phyloP scores from a whole-genome alignment of 2,888 invertebrate genomes.

The Caenorhabditis zanzibari region DNA sequence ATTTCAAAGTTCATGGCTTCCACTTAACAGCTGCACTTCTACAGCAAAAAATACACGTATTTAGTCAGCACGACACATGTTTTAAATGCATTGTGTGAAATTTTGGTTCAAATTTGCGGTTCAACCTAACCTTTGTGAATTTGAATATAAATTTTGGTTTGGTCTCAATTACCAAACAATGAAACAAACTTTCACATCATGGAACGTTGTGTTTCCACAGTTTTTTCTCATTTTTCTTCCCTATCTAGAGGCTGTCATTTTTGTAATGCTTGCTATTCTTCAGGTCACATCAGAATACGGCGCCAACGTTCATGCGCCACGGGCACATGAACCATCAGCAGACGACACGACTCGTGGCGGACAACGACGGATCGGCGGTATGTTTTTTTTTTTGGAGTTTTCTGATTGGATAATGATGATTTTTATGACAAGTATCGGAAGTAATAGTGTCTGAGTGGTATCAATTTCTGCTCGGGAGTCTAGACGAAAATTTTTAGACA shows the following conservation, averaged over 20 bases:
- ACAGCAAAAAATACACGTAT: constrained; percentile 8
- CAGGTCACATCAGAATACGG: constrained; percentile 70
- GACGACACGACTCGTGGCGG: constrained; percentile 79
- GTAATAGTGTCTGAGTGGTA: no score
- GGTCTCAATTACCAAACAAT: not conserved
- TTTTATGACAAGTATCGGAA: no score
- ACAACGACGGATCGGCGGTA: constrained; percentile 78
- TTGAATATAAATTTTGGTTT: constrained; percentile 41
- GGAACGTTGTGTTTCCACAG: constrained; percentile 45
- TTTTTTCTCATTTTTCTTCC: not conserved
- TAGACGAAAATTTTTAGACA: no score
- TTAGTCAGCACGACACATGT: constrained; percentile 52
- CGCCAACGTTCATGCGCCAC: constrained; percentile 81
- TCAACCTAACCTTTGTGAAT: constrained; percentile 42
- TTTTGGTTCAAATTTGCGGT: constrained; percentile 49
- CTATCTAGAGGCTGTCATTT: not conserved
- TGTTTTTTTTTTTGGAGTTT: constrained; percentile 26
- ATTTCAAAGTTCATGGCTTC: constrained; percentile 39
- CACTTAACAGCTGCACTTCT: constrained; percentile 49
- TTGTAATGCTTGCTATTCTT: constrained; percentile 31
- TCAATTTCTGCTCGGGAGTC: no score
- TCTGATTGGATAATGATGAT: no score
- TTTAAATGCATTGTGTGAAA: constrained; percentile 57
- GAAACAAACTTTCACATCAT: constrained; percentile 47
- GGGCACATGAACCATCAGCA: constrained; percentile 79